Percentiles rank a stretch among this genome's conserved stretches.
Conservation (phyloP, 2,797 vertebrate genomes). For the Anas bahamensis region DNA sequence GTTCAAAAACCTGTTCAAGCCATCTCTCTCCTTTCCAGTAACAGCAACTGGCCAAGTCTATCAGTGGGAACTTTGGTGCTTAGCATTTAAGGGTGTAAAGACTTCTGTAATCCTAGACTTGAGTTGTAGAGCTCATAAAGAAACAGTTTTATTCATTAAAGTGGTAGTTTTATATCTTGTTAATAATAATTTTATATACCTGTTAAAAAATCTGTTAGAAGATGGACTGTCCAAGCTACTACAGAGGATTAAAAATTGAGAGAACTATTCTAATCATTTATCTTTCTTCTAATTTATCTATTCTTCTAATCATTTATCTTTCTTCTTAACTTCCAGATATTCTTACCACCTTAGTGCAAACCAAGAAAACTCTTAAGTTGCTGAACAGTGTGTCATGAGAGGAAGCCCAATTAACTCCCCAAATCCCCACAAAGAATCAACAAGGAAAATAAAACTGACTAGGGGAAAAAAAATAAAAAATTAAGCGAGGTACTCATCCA, state of each 20-base stretch:
- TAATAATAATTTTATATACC: background rate
- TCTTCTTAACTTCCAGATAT: conserved; percentile 1
- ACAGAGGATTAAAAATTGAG: background rate
- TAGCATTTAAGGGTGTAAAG: background rate
- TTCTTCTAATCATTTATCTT: conserved; percentile 9
- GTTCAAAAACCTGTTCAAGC: background rate
- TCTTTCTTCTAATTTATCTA: background rate
- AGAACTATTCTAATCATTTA: conserved; percentile 14
- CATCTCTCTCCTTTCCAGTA: background rate
- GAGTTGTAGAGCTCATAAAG: background rate
- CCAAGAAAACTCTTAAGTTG: background rate
- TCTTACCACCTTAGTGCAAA: background rate
- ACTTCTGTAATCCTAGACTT: background rate
- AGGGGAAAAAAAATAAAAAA: background rate
- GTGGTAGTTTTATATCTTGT: background rate
- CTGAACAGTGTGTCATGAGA: background rate
- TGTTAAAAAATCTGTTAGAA: background rate
- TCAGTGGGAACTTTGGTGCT: background rate
- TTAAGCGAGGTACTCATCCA: background rate
- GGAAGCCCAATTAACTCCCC: conserved; percentile 10
- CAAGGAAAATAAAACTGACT: background rate
- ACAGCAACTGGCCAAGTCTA: background rate
- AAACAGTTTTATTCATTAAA: background rate
- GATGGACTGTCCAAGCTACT: background rate
- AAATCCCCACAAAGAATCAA: background rate